These are phyloP conservation scores for Pelodiscus sinensis DNA, from an alignment of 2,113 vertebrate species.

Conservation along the genomic window DNA sequence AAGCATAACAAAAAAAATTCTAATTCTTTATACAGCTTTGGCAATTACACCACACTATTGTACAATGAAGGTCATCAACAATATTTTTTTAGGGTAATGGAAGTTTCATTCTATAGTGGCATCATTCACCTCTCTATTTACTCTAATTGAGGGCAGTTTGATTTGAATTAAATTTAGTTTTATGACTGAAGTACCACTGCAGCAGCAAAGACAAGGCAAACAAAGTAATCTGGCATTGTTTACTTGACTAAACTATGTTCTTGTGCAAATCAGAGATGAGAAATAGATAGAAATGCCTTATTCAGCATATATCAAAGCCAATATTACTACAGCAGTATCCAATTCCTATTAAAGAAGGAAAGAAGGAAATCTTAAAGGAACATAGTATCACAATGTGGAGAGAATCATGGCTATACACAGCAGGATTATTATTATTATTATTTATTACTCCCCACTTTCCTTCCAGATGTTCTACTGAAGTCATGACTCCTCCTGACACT, in stretches of 20 bases:
- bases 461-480: background rate
- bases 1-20: conserved; percentile 31
- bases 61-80: conserved; percentile 40
- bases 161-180: conserved; percentile 61
- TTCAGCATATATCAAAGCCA: background rate
- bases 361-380: background rate
- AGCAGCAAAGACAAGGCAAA: conserved; percentile 55
- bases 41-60: conserved; percentile 27
- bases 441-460: background rate
- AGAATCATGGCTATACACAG: background rate
- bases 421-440: no score
- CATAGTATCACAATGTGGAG: background rate
- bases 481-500: background rate
- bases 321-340: background rate
- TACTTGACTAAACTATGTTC: conserved; percentile 20
- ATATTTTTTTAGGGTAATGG: conserved; percentile 42
- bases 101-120: conserved; percentile 49
- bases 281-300: background rate
- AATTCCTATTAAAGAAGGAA: background rate
- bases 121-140: conserved; percentile 66
- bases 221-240: background rate
- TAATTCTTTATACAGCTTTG: conserved; percentile 53
- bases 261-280: conserved; percentile 2
- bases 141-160: conserved; percentile 67
- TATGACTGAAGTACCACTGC: background rate